Evolutionary conservation across 37 sponge, comb jelly and placozoan genomes (phyloP), one percentile per base, ranked within the genome.

Genomic region (Cladorhizidae sp.): DNA sequence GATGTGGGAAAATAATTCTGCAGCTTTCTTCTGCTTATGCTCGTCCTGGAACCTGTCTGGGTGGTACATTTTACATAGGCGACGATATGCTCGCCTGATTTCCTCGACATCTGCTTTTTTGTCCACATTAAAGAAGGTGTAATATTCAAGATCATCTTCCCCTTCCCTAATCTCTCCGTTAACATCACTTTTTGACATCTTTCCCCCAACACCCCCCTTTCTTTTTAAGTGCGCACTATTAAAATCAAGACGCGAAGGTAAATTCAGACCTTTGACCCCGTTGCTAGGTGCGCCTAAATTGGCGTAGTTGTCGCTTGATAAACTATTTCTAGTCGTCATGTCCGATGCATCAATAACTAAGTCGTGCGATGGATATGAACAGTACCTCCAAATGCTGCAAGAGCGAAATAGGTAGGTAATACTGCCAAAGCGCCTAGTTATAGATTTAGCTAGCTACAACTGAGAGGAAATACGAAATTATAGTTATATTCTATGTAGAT

Each of bases 31-130:
- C 67, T 97, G 93, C 51, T 86, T 80, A 11, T 71, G 54, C 29
- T 67, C 49, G 36, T 93, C 88, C 18, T 80, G 86, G 41, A 86
- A 59, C 41, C 85, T 94, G 81, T 94, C 97, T 18, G 99, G 99
- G 69, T 99, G 99, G 79, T 92, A 99, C 41, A 90, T 71, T 36
- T 85, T 77, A 70, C 93, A 88, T 67, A 96, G 81, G 3, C 92
- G 85, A 22, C 90, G 77, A 51, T 92, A 99, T 9, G 99, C 88
- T 12, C 73, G 63, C 22, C 82, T 74, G 35, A 99, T 86, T 40
- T 99, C 93, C 14, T 96, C 97, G 12, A 65, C 84, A 12, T 83
- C 75, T 0, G 98, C 98, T 17, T 69, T 57, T 58, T 70, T 77
- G 55, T 70, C 71, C 18, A 94, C 86, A 55, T 97, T 96, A 41